Percentiles rank a stretch among this genome's conserved stretches.
These are phyloP conservation scores for Bradypodion ventrale DNA, from an alignment of 2,797 vertebrate genomes.

Conservation along the genomic window DNA sequence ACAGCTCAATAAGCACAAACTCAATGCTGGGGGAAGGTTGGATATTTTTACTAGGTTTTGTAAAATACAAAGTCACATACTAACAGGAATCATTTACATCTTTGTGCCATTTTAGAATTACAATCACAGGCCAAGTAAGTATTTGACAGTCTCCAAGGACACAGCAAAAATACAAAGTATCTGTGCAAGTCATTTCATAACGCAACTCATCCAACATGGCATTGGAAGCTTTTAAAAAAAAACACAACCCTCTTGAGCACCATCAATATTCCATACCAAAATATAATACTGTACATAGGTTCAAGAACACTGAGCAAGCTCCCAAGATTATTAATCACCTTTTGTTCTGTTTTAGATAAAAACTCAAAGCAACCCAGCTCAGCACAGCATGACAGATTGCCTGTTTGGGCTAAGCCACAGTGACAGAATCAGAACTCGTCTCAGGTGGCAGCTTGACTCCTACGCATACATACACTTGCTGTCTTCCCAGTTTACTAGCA, in stretches of 20 bases:
- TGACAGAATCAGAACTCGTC: not conserved
- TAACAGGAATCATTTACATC: constrained; percentile 33
- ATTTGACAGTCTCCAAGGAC: constrained; percentile 36
- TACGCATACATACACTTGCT: not conserved
- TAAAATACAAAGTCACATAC: constrained; percentile 29
- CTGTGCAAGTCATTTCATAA: constrained; percentile 7
- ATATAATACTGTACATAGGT: not conserved
- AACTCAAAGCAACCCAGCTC: not conserved
- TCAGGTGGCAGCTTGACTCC: not conserved
- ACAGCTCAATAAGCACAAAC: constrained; percentile 33
- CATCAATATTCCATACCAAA: not conserved
- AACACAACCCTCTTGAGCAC: constrained; percentile 27
- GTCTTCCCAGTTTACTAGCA: not conserved
- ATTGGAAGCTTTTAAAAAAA: constrained; percentile 49
- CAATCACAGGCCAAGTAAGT: constrained; percentile 41
- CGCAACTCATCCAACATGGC: constrained; percentile 15
- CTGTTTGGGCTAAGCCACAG: not conserved
- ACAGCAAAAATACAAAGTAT: constrained; percentile 31
- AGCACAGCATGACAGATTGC: not conserved
- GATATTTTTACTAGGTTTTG: constrained; percentile 25
- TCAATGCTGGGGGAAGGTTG: not conserved
- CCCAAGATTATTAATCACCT: constrained; percentile 16
- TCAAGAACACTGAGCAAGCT: not conserved
- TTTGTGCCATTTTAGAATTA: constrained; percentile 46
- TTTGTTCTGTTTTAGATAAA: constrained; percentile 12